phyloP scores from a whole-genome alignment of 2,888 invertebrate species.

The Ernsta delagoae region DNA sequence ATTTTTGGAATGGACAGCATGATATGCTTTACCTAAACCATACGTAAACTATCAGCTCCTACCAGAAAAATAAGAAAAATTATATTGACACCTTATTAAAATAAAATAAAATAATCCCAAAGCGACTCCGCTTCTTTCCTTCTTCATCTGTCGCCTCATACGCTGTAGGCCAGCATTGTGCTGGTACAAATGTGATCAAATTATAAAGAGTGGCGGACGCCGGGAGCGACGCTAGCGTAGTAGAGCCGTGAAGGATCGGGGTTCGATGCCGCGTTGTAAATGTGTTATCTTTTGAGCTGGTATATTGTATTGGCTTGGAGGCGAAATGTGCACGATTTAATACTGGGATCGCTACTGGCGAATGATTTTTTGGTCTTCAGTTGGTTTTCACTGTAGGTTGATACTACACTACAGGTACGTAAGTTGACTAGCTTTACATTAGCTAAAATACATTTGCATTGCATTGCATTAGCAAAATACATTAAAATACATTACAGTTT shows the following conservation, averaged over 20 bases:
- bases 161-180: conserved; percentile 80
- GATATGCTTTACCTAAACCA: too few relatives aligned
- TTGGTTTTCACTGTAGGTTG: too few relatives aligned
- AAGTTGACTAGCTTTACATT: too few relatives aligned
- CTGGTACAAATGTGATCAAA: conserved; percentile 84
- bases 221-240: conserved; percentile 54
- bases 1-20: too few relatives aligned
- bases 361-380: background rate
- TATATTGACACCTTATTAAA: too few relatives aligned
- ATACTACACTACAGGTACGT: too few relatives aligned
- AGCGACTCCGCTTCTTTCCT: conserved; percentile 47
- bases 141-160: conserved; percentile 61
- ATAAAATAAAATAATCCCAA: too few relatives aligned
- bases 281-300: conserved; percentile 46
- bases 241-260: conserved; percentile 72
- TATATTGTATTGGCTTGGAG: background rate
- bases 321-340: background rate
- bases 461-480: too few relatives aligned
- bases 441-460: too few relatives aligned
- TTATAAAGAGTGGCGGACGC: conserved; percentile 80
- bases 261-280: conserved; percentile 58
- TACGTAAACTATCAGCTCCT: too few relatives aligned
- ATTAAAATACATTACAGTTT: too few relatives aligned
- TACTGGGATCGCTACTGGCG: background rate
- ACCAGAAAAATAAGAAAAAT: too few relatives aligned